These are phyloP conservation scores for Syrmaticus mikado DNA, from an alignment of 2,113 vertebrate genomes.

Conservation along the genomic window DNA sequence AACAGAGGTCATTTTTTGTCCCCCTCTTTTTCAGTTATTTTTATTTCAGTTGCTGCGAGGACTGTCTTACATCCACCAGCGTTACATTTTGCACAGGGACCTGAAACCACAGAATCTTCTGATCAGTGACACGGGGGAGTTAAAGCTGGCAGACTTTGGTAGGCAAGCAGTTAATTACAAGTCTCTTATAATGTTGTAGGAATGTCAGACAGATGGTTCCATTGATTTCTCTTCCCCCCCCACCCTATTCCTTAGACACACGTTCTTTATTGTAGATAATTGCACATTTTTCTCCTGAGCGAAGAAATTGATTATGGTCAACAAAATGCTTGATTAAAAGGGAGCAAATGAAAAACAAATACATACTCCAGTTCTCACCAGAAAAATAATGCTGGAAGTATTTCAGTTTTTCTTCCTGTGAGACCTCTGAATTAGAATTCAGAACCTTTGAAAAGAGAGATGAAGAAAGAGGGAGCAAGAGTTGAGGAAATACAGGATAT, in stretches of 20 bases:
- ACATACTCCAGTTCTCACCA: neutral
- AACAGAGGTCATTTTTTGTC: conserved; percentile 75
- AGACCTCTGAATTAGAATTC: conserved; percentile 8
- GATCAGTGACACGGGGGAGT: conserved; percentile 95
- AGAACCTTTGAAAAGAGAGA: neutral
- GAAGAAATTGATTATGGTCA: conserved; percentile 63
- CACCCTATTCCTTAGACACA: conserved; percentile 68
- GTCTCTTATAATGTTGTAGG: conserved; percentile 78
- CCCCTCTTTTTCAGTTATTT: conserved; percentile 88
- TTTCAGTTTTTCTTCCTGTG: neutral
- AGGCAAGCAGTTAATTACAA: conserved; percentile 83
- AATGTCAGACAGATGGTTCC: conserved; percentile 79
- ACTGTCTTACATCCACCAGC: conserved; percentile 96
- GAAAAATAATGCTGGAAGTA: neutral
- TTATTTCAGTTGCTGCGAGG: conserved; percentile 96
- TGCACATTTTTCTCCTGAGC: conserved; percentile 59
- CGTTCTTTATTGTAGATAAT: conserved; percentile 72
- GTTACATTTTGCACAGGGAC: conserved; percentile 96
- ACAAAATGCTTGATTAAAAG: conserved; percentile 65
- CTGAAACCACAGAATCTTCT: conserved; percentile 98
- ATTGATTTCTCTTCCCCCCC: conserved; percentile 63
- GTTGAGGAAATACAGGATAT: neutral
- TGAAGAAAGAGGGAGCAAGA: neutral
- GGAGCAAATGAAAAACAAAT: conserved; percentile 30
- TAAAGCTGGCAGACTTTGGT: conserved; percentile 98